Base-by-base conservation (phyloP, 2,113 vertebrate genomes). In the Puntigrus tetrazona region DNA sequence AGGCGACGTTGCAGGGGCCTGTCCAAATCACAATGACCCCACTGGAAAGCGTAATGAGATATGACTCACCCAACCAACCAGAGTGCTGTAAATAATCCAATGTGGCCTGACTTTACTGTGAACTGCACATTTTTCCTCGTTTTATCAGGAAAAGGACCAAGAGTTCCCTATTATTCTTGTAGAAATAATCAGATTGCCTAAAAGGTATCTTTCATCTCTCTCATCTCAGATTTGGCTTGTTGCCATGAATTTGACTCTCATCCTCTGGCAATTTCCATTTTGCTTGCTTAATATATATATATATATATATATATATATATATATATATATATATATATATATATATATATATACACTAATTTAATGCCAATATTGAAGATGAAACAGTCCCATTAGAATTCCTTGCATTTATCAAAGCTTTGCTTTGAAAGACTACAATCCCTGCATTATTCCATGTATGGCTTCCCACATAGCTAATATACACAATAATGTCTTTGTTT, bases 11-110 rank as follows among this genome's bases (percentile, higher is more conserved):
- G 72, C 36, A 70, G 73, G 75, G 36, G 82, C 45, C 55, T 3
- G 43, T 75, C 73, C 29, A n/a, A 72, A 10, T 84, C 57, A 69
- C 52, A 73, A 52, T 38, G 55, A 76, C 65, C 82, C 45, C 47
- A 41, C 78, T 59, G 67, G 55, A 80, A 79, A 47, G 22, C n/a
- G 31, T 87, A 59, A 86, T 81, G 34, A 76, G 55, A 55, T 55
- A 88, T 83, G 70, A 86, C 61, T 85, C 86, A 83, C 27, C 76
- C 70, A 63, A n/a, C 34, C 20, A 41, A 83, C 83, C 63, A 47
- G 43, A 79, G 55, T 38, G 70, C 86, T 81, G 70, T 67, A 84
- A 87, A 34, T 76, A 61, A 78, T 18, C 63, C 65, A 31, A 31
- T 18, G 47, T 78, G 50, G 38, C 80, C 18, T 41, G 78, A 45